Conservation (phyloP, 2,113 vertebrate species). For the Himantopus leucocephalus region DNA sequence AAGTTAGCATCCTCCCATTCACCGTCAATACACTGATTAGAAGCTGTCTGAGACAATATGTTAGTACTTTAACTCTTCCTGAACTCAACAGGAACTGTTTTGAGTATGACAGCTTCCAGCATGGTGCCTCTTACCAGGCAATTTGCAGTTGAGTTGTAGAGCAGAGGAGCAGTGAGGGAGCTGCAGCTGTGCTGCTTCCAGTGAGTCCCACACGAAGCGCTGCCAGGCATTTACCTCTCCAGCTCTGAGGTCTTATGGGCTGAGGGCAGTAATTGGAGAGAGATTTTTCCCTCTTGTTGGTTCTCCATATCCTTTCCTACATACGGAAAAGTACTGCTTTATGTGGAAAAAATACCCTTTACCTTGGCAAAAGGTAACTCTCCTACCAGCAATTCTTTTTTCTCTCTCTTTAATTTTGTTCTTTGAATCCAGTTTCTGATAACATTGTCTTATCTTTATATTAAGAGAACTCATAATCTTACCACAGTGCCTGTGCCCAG, state of each 20-base stretch:
- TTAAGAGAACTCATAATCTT: background rate
- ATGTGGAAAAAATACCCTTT: background rate
- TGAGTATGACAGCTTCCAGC: background rate
- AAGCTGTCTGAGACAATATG: background rate
- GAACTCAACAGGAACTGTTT: background rate
- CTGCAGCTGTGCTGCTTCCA: background rate
- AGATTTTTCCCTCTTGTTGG: background rate
- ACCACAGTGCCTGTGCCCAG: background rate
- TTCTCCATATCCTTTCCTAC: background rate
- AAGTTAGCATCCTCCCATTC: background rate
- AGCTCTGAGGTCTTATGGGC: background rate
- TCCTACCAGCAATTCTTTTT: background rate
- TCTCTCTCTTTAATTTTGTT: background rate
- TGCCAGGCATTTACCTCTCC: background rate
- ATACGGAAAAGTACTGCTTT: background rate
- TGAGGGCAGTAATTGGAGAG: background rate
- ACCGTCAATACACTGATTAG: accelerated
- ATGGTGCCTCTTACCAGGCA: background rate
- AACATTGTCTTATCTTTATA: background rate
- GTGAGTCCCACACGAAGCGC: accelerated
- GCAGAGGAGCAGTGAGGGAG: background rate
- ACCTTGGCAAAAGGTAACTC: background rate
- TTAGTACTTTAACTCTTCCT: background rate
- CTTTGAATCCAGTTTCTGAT: background rate
- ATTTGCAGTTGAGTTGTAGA: background rate